Evolutionary conservation across 2,113 vertebrate genomes (phyloP).

Genomic region (Columbina picui): DNA sequence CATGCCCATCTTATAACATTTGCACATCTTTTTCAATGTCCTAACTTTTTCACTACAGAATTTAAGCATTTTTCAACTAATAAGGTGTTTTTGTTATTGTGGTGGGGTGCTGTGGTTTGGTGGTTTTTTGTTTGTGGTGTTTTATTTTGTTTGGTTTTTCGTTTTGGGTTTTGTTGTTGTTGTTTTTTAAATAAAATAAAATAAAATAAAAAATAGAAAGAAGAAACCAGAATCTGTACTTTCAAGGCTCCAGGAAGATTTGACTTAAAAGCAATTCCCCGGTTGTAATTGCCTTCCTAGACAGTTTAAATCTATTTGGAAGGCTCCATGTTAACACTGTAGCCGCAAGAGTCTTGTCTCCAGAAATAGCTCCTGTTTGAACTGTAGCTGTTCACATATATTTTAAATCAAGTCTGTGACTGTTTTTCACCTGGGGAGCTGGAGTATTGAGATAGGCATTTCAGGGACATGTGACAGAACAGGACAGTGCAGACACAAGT

Average conservation of each 20-base stretch:
- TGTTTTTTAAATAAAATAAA: too few species aligned
- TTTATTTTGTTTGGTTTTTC: too few species aligned
- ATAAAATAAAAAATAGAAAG: neutral
- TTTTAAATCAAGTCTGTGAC: neutral
- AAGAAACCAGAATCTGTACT: neutral
- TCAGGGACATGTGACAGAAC: neutral
- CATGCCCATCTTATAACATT: neutral
- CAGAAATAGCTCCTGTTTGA: neutral
- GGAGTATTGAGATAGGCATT: neutral
- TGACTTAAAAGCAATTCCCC: neutral
- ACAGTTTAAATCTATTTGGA: conserved; percentile 26
- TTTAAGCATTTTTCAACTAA: neutral
- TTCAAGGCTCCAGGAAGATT: conserved; percentile 1
- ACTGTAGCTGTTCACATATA: neutral
- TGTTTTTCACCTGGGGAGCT: neutral
- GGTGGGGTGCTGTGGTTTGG: too few species aligned
- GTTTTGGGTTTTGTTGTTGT: too few species aligned
- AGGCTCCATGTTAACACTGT: neutral
- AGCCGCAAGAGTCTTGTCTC: neutral
- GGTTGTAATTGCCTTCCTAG: neutral
- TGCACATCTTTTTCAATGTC: neutral
- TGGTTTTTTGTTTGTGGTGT: too few species aligned
- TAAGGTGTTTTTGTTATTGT: neutral
- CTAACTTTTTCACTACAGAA: neutral
- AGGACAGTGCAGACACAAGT: neutral